These are phyloP conservation scores for Apotomis turbidana DNA, from an alignment of 2,888 invertebrate species.

Conservation along the genomic window DNA sequence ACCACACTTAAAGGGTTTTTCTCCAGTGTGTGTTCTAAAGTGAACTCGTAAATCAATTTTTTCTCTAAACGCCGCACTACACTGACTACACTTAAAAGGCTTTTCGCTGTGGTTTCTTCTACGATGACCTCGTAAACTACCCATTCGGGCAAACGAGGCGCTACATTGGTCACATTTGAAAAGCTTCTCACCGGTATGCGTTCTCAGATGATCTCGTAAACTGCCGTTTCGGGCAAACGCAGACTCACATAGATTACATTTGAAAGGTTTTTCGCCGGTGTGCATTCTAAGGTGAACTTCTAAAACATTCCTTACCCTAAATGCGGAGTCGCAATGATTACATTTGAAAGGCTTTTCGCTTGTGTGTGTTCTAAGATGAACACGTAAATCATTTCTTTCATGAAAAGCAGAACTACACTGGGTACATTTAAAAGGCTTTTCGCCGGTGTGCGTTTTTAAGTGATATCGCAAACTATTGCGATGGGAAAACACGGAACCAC, in stretches of 20 bases:
- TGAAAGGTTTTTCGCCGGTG: slow-evolving; percentile 28
- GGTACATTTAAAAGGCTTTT: slow-evolving; percentile 45
- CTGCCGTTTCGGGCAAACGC: background rate
- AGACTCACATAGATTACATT: background rate
- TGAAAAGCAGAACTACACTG: slow-evolving; percentile 40
- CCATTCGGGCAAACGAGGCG: no score
- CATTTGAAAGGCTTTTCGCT: slow-evolving; percentile 43
- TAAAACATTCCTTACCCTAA: slow-evolving; percentile 14
- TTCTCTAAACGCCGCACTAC: slow-evolving; percentile 20
- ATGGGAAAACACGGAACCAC: background rate
- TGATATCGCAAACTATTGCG: background rate
- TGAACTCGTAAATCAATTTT: slow-evolving; percentile 36
- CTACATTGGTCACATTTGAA: slow-evolving; percentile 14
- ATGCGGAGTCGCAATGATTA: slow-evolving; percentile 40
- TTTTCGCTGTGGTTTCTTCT: no score
- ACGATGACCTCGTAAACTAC: no score
- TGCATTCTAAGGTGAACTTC: slow-evolving; percentile 11
- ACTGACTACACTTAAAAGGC: slow-evolving; percentile 31
- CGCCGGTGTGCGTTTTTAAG: slow-evolving; percentile 40
- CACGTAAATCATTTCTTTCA: background rate
- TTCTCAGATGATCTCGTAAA: background rate
- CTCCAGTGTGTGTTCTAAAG: slow-evolving; percentile 42
- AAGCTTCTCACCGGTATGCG: slow-evolving; percentile 6
- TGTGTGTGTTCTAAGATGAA: slow-evolving; percentile 2
- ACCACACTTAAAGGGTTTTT: slow-evolving; percentile 39